phyloP scores from a whole-genome alignment of 2,113 vertebrate genomes.

The Grammomys dolichurus region DNA sequence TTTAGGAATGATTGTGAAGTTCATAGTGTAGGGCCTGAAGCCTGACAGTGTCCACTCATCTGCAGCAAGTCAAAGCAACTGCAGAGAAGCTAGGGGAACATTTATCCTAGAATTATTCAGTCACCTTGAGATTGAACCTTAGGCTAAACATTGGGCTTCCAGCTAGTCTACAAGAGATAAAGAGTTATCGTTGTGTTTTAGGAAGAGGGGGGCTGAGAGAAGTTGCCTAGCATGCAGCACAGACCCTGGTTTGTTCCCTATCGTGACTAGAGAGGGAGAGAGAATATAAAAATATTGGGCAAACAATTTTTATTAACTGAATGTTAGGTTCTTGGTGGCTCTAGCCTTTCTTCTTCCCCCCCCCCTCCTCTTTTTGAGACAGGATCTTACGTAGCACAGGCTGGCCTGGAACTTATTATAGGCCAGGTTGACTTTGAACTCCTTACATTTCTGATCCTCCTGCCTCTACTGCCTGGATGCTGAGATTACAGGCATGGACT shows the following conservation, averaged over 20 bases:
- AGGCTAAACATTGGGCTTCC: background rate
- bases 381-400: too few relatives aligned
- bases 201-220: background rate
- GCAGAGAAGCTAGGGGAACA: background rate
- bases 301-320: constrained; percentile 6
- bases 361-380: too few relatives aligned
- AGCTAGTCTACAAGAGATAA: background rate
- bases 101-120: background rate
- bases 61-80: constrained; percentile 19
- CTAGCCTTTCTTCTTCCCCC: too few relatives aligned
- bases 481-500: too few relatives aligned
- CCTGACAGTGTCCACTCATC: background rate
- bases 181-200: background rate
- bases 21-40: background rate
- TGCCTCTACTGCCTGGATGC: too few relatives aligned
- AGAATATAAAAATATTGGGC: constrained; percentile 17
- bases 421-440: too few relatives aligned
- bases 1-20: background rate
- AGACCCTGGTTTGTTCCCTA: background rate
- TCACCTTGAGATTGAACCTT: background rate
- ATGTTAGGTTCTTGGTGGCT: background rate
- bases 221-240: background rate
- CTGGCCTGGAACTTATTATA: too few relatives aligned
- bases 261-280: background rate
- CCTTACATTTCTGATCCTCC: too few relatives aligned